phyloP scores from a whole-genome alignment of 2,797 vertebrate species.

The Enteromius anoplus region DNA sequence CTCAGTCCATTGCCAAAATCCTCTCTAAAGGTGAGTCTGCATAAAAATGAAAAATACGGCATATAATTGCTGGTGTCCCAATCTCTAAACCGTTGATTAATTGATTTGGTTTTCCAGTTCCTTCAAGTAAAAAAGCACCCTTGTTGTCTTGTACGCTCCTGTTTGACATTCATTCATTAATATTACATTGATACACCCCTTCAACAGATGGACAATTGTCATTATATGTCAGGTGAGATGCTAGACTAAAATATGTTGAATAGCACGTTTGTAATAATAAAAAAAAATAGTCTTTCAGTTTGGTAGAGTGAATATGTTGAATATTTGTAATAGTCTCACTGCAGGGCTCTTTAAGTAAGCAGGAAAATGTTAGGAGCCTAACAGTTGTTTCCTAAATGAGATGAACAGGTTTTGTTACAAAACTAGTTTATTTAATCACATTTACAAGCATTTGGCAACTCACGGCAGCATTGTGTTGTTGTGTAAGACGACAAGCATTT shows the following conservation, averaged over 20 bases:
- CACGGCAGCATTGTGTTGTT: background rate
- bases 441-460: slow-evolving; percentile 13
- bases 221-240: background rate
- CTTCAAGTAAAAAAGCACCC: background rate
- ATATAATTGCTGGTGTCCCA: background rate
- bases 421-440: slow-evolving; percentile 22
- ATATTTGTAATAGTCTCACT: background rate
- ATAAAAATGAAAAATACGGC: background rate
- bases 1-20: slow-evolving; percentile 95
- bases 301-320: background rate
- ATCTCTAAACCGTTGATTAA: background rate
- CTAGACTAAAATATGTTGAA: background rate
- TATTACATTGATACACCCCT: background rate
- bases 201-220: background rate
- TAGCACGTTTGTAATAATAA: background rate
- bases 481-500: background rate
- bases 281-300: background rate
- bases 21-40: slow-evolving; percentile 88
- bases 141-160: background rate
- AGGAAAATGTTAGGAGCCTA: background rate
- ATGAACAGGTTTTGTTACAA: background rate
- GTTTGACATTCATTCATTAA: background rate
- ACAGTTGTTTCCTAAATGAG: background rate
- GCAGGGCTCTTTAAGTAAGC: background rate
- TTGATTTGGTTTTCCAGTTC: background rate